Conservation (phyloP, 2,797 vertebrate species). For the Pachyuromys duprasi region DNA sequence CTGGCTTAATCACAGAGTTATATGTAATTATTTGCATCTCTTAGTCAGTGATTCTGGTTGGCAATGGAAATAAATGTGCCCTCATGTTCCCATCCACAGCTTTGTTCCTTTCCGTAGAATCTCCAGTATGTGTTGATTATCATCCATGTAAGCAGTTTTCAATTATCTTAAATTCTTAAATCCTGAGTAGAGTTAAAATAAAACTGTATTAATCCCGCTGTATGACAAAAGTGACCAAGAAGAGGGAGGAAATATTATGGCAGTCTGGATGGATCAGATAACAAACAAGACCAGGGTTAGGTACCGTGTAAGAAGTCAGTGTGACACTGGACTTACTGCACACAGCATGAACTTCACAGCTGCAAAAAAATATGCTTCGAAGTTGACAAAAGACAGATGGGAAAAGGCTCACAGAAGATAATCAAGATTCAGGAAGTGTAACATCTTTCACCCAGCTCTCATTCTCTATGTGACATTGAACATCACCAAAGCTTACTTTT, state of each 20-base stretch:
- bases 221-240: background rate
- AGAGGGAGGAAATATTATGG: background rate
- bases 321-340: background rate
- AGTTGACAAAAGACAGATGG: background rate
- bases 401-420: background rate
- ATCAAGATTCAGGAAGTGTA: background rate
- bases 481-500: background rate
- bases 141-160: background rate
- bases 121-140: background rate
- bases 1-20: background rate
- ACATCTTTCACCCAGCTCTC: background rate
- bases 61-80: background rate
- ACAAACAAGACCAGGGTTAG: background rate
- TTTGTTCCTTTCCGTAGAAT: background rate
- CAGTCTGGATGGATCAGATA: background rate
- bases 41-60: accelerated
- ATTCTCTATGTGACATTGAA: background rate
- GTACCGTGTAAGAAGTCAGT: background rate
- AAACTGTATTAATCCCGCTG: background rate
- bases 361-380: background rate
- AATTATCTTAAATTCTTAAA: background rate
- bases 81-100: accelerated
- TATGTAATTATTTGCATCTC: background rate
- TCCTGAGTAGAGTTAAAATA: background rate
- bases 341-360: accelerated